Evolutionary conservation across 2,797 vertebrate genomes (phyloP), one percentile per base, ranked within the genome.

Genomic region (Coilia nasus): DNA sequence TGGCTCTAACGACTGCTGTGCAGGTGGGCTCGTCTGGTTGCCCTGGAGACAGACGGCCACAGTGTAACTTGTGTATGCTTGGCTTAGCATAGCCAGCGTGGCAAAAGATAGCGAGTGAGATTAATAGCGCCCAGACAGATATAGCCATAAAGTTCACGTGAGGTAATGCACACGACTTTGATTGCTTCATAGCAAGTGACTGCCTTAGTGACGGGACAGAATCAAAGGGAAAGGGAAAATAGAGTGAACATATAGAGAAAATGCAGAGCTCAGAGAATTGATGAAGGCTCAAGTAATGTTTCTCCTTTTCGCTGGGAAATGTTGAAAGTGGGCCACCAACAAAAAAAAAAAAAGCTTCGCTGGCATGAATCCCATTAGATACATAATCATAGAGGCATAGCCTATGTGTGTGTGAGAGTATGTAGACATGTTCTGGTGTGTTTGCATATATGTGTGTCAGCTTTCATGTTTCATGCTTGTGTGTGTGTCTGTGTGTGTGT

Each of bases 281-380:
- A 78, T 78, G 41, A 31, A 71, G 25, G 64, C 64, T 21, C 2
- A 1, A 78, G 35, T 3, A 31, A 78, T 78, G 71, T 44, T 78
- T 41, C 35, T 91, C 91, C 91, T 93, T 93, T 92, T 92, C 78
- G 90, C 89, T 90, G 87, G 87, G 87, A 90, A 91, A 90, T 86
- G 82, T 25, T 82, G 80, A 92, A 94, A 94, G 87, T 93, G 90
- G 93, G 93, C 92, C 93, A 93, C 28, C 35, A 19, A 83, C 50
- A 82, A 90, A 83, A 86, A 78, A 75, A 82, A 90, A 83, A 86
- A 78, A 75, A 21, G 71, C 71, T 78, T 83, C 81, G 84, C 83
- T 83, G 78, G 87, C 87, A 90, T 89, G 88, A 83, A 83, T 87
- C 90, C 91, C 81, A 89, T 93, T 93, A 91, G 85, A 92, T 83